Evolutionary conservation across 1,140 invertebrate genomes (phyloP).

Genomic region (Cydia pomonella): DNA sequence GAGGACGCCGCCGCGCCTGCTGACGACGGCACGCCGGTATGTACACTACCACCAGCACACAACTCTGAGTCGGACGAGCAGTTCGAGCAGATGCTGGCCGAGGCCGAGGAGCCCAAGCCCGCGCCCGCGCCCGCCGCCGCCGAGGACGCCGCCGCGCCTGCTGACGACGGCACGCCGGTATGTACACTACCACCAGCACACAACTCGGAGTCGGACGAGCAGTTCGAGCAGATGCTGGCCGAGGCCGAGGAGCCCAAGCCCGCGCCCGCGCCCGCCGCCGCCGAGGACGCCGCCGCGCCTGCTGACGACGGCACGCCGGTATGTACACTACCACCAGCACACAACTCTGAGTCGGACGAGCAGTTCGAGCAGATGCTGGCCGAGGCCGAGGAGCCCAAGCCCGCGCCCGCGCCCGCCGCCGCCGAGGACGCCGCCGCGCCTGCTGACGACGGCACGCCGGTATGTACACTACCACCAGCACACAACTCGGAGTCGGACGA

Average conservation of each 20-base stretch:
- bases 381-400: too few relatives aligned
- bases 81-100: conserved; percentile 96
- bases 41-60: conserved; percentile 2
- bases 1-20: conserved; percentile 49
- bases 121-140: conserved; percentile 55
- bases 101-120: conserved; percentile 89
- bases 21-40: conserved; percentile 73
- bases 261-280: conserved; percentile 53
- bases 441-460: too few relatives aligned
- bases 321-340: conserved; percentile 40
- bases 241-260: conserved; percentile 90
- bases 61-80: conserved; percentile 95
- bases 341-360: too few relatives aligned
- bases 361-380: too few relatives aligned
- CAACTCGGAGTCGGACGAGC: conserved; percentile 94
- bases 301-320: conserved; percentile 73
- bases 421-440: too few relatives aligned
- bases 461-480: too few relatives aligned
- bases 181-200: conserved; percentile 41
- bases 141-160: conserved; percentile 46
- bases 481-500: too few relatives aligned
- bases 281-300: conserved; percentile 46
- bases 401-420: too few relatives aligned
- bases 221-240: conserved; percentile 96
- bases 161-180: conserved; percentile 72